Percentiles rank a stretch among this genome's conserved stretches.
Conservation (phyloP, 2,888 invertebrate species). For the Andrena praecox region DNA sequence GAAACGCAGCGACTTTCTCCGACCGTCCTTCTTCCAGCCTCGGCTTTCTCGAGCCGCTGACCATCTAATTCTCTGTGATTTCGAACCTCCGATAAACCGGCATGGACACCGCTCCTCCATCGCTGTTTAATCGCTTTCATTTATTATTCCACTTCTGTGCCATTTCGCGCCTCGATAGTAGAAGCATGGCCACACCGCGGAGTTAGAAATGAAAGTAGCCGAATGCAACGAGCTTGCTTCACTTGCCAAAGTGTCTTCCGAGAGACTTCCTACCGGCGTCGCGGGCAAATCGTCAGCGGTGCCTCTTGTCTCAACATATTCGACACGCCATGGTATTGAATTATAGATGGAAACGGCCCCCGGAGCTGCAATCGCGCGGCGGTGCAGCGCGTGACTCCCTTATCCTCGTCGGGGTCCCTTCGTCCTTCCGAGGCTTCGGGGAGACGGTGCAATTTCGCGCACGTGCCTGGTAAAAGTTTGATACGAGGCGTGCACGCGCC, state of each 20-base stretch:
- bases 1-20: slow-evolving; percentile 55
- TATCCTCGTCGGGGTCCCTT: slow-evolving; percentile 3
- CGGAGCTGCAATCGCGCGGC: slow-evolving; percentile 43
- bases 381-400: slow-evolving; percentile 46
- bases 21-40: slow-evolving; percentile 24
- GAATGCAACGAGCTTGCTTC: background rate
- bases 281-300: no score
- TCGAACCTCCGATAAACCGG: background rate
- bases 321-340: slow-evolving; percentile 50
- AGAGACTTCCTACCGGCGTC: background rate
- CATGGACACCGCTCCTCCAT: background rate
- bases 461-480: slow-evolving; percentile 68
- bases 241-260: background rate
- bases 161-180: no score
- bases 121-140: background rate
- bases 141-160: no score
- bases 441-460: slow-evolving; percentile 62
- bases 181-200: no score
- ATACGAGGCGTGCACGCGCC: slow-evolving; percentile 44
- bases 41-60: slow-evolving; percentile 15
- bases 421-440: slow-evolving; percentile 31
- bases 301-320: background rate
- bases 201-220: background rate
- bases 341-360: slow-evolving; percentile 49
- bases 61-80: slow-evolving; percentile 11